Percentiles rank a stretch among this genome's conserved stretches.
phyloP scores from a whole-genome alignment of 2,888 invertebrate genomes.

The Petrophora chlorosata region DNA sequence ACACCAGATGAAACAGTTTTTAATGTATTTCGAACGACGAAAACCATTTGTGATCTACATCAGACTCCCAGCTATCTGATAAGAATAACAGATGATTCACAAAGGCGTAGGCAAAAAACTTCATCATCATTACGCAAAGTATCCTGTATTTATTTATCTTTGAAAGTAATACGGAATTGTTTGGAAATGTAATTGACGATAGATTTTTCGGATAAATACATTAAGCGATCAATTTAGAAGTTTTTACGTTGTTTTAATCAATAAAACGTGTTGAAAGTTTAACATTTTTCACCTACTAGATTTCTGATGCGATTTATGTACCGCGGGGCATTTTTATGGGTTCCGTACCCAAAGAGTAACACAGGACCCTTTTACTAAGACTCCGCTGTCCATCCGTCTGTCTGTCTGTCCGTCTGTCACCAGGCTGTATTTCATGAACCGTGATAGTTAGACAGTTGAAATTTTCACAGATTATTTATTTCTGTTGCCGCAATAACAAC shows the following conservation, averaged over 20 bases:
- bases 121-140: conserved; percentile 9
- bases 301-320: no score
- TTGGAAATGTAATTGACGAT: conserved; percentile 14
- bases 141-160: conserved; percentile 4
- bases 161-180: conserved; percentile 11
- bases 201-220: neutral
- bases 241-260: neutral
- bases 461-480: no score
- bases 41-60: conserved; percentile 26
- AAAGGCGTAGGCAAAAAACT: conserved; percentile 1
- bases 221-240: neutral
- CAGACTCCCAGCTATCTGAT: conserved; percentile 6
- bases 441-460: no score
- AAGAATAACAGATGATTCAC: conserved; percentile 10
- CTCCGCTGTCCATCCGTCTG: no score
- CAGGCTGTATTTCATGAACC: no score
- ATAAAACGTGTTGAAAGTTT: neutral
- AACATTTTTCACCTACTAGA: neutral
- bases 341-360: no score
- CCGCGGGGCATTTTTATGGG: no score
- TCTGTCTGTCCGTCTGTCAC: no score
- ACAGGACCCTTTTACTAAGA: no score
- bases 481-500: no score
- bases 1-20: conserved; percentile 19
- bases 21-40: conserved; percentile 32